Conservation (phyloP, 2,888 invertebrate genomes). For the Horisme vitalbata region DNA sequence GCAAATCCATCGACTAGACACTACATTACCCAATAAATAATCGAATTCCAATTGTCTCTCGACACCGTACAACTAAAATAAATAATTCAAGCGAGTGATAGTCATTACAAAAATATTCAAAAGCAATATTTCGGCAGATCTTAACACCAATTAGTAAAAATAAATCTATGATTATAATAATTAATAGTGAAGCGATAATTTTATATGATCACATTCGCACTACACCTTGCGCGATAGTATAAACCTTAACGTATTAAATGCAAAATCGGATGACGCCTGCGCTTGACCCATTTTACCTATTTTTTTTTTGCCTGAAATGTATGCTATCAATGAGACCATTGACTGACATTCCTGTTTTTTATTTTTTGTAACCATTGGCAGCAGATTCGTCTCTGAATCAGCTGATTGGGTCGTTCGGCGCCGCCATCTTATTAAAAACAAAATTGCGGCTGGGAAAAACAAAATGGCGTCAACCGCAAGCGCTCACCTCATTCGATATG, state of each 20-base stretch:
- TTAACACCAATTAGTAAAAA: slow-evolving; percentile 53
- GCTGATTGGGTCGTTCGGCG: slow-evolving; percentile 72
- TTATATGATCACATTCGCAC: slow-evolving; percentile 68
- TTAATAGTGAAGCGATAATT: slow-evolving; percentile 65
- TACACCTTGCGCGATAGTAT: slow-evolving; percentile 48
- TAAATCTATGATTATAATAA: slow-evolving; percentile 66
- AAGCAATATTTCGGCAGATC: slow-evolving; percentile 72
- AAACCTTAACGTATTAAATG: slow-evolving; percentile 61
- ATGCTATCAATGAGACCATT: slow-evolving; percentile 65
- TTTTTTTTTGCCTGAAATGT: slow-evolving; percentile 66
- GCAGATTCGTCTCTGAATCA: slow-evolving; percentile 64
- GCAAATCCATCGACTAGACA: slow-evolving; percentile 69
- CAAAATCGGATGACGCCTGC: slow-evolving; percentile 51
- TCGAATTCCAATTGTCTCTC: slow-evolving; percentile 50
- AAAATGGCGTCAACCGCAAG: slow-evolving; percentile 56
- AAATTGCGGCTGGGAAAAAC: slow-evolving; percentile 52
- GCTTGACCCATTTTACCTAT: slow-evolving; percentile 44
- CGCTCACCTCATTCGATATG: slow-evolving; percentile 45
- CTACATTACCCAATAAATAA: slow-evolving; percentile 71
- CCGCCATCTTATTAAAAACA: slow-evolving; percentile 54
- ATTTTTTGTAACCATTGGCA: slow-evolving; percentile 56
- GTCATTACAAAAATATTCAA: slow-evolving; percentile 60
- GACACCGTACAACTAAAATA: slow-evolving; percentile 65
- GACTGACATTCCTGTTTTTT: slow-evolving; percentile 67
- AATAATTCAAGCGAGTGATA: slow-evolving; percentile 67